phyloP scores from a whole-genome alignment of 2,888 invertebrate species.

The Tridacna gigas region DNA sequence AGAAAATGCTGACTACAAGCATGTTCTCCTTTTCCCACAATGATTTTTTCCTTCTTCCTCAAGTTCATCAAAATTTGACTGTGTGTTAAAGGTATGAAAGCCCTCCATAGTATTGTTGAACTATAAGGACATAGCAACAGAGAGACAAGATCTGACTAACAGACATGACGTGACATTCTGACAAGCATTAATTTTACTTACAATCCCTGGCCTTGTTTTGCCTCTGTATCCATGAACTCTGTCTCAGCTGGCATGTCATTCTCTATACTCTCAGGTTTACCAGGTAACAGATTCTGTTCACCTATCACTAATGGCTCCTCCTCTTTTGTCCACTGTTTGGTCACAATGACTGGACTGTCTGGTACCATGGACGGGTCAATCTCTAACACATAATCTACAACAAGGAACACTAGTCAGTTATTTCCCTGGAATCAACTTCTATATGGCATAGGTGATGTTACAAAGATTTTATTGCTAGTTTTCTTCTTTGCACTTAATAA shows the following conservation, averaged over 20 bases:
- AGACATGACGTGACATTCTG: too few relatives aligned
- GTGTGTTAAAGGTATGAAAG: too few relatives aligned
- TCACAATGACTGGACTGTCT: slow-evolving; percentile 75
- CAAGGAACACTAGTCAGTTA: background rate
- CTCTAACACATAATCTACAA: slow-evolving; percentile 81
- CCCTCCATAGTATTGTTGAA: too few relatives aligned
- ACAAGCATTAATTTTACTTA: background rate
- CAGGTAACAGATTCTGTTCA: slow-evolving; percentile 43
- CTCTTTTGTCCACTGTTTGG: slow-evolving; percentile 71
- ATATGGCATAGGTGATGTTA: too few relatives aligned
- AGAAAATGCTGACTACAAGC: background rate
- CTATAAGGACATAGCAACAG: too few relatives aligned
- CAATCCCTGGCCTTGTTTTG: background rate
- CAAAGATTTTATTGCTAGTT: too few relatives aligned
- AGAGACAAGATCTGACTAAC: too few relatives aligned
- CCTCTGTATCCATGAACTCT: slow-evolving; percentile 2
- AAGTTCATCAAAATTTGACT: too few relatives aligned
- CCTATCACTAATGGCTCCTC: slow-evolving; percentile 59
- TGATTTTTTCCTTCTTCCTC: background rate
- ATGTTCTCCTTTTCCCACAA: slow-evolving; percentile 13
- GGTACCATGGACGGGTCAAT: slow-evolving; percentile 75
- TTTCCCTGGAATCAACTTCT: too few relatives aligned
- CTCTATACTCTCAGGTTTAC: slow-evolving; percentile 2
- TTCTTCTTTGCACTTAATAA: too few relatives aligned
- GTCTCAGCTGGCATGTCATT: background rate